Evolutionary conservation across 2,113 vertebrate genomes (phyloP).

Genomic region (Cercopithecus mona): DNA sequence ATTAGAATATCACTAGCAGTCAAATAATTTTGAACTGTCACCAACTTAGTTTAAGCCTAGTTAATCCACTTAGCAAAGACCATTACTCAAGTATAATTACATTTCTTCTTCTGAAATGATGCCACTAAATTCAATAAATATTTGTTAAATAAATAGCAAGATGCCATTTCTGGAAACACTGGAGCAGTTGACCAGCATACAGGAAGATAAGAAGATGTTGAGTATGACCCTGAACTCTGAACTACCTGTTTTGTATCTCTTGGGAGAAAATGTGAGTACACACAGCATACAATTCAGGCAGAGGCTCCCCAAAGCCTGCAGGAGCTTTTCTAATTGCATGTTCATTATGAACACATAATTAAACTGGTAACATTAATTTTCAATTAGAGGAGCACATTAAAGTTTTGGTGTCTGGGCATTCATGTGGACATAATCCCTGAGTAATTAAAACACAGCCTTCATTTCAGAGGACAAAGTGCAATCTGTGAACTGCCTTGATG

Average conservation of each 20-base stretch:
- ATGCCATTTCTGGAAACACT: background rate
- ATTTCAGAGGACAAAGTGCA: background rate
- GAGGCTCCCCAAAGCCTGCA: background rate
- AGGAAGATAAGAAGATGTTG: background rate
- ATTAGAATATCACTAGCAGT: background rate
- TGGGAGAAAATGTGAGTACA: background rate
- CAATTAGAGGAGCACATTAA: slow-evolving; percentile 19
- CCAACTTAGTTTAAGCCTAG: background rate
- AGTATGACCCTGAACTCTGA: background rate
- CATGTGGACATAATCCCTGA: background rate
- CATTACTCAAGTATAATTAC: background rate
- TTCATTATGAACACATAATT: background rate
- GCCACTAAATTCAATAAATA: background rate
- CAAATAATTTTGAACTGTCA: background rate
- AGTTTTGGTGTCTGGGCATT: background rate
- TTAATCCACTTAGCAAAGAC: background rate
- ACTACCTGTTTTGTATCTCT: background rate
- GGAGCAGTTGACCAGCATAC: background rate
- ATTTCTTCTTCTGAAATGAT: background rate
- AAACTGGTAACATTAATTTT: background rate
- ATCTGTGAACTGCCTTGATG: background rate
- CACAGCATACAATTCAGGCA: background rate
- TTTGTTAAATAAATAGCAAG: background rate
- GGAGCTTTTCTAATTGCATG: background rate
- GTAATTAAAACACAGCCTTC: background rate